These are phyloP conservation scores for Tinea pellionella DNA, from an alignment of 2,888 invertebrate genomes.

Conservation along the genomic window DNA sequence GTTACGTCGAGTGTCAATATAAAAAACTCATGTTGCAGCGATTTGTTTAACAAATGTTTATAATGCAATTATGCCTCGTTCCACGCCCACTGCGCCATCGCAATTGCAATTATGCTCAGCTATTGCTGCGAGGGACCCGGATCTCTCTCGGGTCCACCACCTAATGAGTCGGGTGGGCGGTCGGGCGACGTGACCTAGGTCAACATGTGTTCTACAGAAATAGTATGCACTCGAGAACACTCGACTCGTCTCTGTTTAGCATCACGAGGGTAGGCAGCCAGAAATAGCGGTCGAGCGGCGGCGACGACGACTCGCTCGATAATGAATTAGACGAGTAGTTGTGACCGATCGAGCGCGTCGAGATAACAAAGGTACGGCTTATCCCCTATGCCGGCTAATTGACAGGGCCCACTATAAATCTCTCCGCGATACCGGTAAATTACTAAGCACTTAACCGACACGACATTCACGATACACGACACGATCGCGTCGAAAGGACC, in stretches of 20 bases:
- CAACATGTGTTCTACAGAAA: not conserved
- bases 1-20: not conserved
- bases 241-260: not conserved
- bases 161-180: too few species aligned
- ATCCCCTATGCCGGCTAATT: not conserved
- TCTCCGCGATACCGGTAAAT: conserved; percentile 7
- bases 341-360: not conserved
- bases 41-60: not conserved
- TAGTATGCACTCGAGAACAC: not conserved
- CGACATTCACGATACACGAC: not conserved
- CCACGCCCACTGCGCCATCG: too few species aligned
- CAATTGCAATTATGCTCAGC: too few species aligned
- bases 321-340: not conserved
- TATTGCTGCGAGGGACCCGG: too few species aligned
- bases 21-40: not conserved
- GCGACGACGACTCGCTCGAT: not conserved
- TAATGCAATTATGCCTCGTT: too few species aligned
- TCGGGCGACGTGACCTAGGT: not conserved
- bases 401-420: conserved; percentile 8
- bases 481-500: not conserved
- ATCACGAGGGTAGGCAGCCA: not conserved
- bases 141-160: too few species aligned
- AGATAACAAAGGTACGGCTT: not conserved
- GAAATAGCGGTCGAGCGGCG: not conserved
- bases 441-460: not conserved